Evolutionary conservation across 2,888 invertebrate species (phyloP).

Genomic region (Limnephilus lunatus): DNA sequence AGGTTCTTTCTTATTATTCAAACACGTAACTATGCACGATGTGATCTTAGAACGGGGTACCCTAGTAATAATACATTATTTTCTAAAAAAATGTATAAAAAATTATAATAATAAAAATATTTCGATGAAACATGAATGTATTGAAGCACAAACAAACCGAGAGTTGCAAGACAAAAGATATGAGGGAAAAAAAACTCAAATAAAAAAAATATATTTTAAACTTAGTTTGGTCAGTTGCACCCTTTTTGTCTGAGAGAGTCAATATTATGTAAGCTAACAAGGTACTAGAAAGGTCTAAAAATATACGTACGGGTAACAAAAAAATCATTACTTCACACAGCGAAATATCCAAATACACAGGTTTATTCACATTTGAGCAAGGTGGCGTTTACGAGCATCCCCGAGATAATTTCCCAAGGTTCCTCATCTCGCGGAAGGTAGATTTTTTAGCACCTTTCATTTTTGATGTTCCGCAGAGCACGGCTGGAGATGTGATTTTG

Average conservation of each 20-base stretch:
- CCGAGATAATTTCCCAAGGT: neutral
- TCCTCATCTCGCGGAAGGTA: neutral
- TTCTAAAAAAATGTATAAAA: too few relatives aligned
- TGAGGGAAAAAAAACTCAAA: too few relatives aligned
- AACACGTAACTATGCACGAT: too few relatives aligned
- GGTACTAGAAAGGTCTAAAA: neutral
- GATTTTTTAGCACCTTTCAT: conserved; percentile 13
- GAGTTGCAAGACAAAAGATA: too few relatives aligned
- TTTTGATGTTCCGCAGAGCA: neutral
- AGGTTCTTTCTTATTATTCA: too few relatives aligned
- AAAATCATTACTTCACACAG: neutral
- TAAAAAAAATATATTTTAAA: neutral
- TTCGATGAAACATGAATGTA: too few relatives aligned
- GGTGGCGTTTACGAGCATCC: neutral
- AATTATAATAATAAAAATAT: neutral
- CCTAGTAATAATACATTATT: too few relatives aligned
- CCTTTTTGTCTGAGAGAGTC: neutral
- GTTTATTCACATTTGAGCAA: neutral
- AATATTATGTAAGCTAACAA: neutral
- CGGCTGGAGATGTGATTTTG: conserved; percentile 9
- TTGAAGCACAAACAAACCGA: too few relatives aligned
- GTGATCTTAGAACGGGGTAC: too few relatives aligned
- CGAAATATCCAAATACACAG: neutral
- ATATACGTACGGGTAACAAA: neutral
- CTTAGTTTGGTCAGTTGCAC: too few relatives aligned